phyloP scores from a whole-genome alignment of 2,113 vertebrate species.

The Micromys minutus region DNA sequence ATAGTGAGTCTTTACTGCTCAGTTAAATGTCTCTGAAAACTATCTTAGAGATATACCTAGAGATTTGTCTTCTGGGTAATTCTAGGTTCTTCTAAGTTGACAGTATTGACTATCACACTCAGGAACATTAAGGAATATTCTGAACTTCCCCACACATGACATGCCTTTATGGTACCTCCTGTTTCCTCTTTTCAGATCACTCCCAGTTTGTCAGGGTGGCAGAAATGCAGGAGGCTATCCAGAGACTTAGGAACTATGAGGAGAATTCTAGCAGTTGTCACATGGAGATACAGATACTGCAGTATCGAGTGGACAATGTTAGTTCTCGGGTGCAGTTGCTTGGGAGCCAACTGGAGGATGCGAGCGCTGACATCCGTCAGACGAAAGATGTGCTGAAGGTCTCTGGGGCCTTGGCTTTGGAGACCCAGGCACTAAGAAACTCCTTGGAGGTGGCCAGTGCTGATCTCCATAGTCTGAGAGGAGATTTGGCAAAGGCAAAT shows the following conservation, averaged over 20 bases:
- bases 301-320: conserved; percentile 30
- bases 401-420: not conserved
- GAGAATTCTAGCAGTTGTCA: conserved; percentile 39
- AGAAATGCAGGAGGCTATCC: not conserved
- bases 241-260: not conserved
- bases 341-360: not conserved
- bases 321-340: conserved; percentile 63
- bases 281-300: conserved; percentile 53
- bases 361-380: conserved; percentile 48
- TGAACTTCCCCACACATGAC: not conserved
- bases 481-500: conserved; percentile 55
- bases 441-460: conserved; percentile 26
- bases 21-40: not conserved
- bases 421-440: conserved; percentile 49
- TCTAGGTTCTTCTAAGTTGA: not conserved
- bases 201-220: not conserved
- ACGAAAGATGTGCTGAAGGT: not conserved
- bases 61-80: not conserved
- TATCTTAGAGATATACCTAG: not conserved
- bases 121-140: not conserved
- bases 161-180: not conserved
- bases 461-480: conserved; percentile 61
- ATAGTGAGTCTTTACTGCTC: not conserved
- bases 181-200: conserved; percentile 55
- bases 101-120: not conserved